Base-by-base conservation (phyloP, 2,888 invertebrate genomes). In the Galerucella nymphaeae region DNA sequence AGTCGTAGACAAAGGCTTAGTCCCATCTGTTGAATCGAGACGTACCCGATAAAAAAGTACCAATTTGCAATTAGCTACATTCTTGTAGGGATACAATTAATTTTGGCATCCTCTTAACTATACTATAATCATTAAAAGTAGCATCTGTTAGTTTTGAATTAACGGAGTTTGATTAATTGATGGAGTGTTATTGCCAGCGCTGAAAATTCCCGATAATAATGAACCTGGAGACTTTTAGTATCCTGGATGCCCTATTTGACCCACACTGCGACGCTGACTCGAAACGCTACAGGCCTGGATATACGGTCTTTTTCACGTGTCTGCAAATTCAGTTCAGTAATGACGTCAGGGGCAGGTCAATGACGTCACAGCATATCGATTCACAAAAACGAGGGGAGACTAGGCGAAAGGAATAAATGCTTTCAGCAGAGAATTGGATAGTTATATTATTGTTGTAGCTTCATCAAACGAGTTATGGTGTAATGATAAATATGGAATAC, bases 341-440 rank as follows among this genome's bases (percentile, higher is more conserved):
- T 78, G 79, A 80, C 80, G 80, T 80, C 78, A 80, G 75, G 77
- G 78, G 77, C 75, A 74, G 74, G 76, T 67, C 75, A 69, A 73
- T 76, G 74, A 79, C 79, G 79, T 80, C 80, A 79, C 70, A 23
- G 58, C 57, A 30, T 75, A 78, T 79, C 80, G 77, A 78, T 78
- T 75, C 8, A 30, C n/a, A 58, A 55, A 20, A 30, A 48, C 63
- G 42, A 64, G 59, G 30, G 18, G 63, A 55, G 53, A 64, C 20
- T 53, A 53, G 69, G 55, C 62, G 63, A 57, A 42, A 45, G 48
- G 70, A 55, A 57, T 45, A 57, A 64, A 70, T 53, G 70, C 70
- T 57, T 70, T 63, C 63, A 41, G 70, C 57, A 53, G 63, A 70
- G 63, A 62, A 70, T 63, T 57, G 69, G 69, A 61, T 61, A 68